Evolutionary conservation across 2,113 vertebrate genomes (phyloP).

Genomic region (Phalacrocorax pelagicus): DNA sequence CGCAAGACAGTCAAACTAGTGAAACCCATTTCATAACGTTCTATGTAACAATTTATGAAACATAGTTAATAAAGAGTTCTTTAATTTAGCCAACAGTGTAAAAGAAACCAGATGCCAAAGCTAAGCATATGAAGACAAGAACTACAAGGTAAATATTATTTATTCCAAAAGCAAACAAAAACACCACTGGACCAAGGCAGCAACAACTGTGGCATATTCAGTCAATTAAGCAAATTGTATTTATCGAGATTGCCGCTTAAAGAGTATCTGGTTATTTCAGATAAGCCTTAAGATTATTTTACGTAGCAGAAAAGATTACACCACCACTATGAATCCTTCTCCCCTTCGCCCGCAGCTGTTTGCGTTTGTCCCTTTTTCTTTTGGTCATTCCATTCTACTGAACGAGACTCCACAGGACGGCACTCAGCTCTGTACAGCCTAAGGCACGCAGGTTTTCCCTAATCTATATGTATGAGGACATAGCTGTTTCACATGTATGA

Average conservation of each 20-base stretch:
- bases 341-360: not conserved
- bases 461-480: rapidly evolving
- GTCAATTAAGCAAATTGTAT: not conserved
- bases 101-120: not conserved
- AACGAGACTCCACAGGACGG: not conserved
- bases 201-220: not conserved
- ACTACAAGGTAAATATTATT: not conserved
- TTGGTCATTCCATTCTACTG: no score
- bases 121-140: not conserved
- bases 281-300: not conserved
- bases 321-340: not conserved
- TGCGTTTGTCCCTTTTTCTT: not conserved
- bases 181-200: not conserved
- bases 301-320: rapidly evolving
- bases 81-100: not conserved
- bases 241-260: not conserved
- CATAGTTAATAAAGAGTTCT: not conserved
- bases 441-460: rapidly evolving
- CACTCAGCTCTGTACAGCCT: not conserved
- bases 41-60: not conserved
- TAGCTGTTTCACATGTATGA: rapidly evolving
- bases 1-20: not conserved
- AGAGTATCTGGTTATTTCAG: not conserved
- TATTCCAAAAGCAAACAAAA: not conserved
- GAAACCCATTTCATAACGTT: not conserved